Evolutionary conservation across 2,888 invertebrate genomes (phyloP).

Genomic region (Limnephilus lunatus): DNA sequence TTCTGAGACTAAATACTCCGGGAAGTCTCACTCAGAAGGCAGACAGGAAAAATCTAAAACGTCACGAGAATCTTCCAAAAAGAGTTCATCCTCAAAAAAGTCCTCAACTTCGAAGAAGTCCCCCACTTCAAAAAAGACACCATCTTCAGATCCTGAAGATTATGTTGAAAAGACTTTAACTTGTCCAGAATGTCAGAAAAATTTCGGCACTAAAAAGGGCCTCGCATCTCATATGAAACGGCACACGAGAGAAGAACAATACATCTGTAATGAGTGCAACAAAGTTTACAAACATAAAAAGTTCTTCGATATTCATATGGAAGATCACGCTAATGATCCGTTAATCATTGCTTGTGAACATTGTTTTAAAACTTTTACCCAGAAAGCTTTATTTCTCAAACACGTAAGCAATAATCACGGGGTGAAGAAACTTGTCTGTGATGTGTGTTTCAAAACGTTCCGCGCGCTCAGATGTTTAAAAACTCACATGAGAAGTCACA

Average conservation of each 20-base stretch:
- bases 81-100: background rate
- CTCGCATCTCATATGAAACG: background rate
- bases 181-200: conserved; percentile 14
- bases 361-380: conserved; percentile 2
- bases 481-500: conserved; percentile 13
- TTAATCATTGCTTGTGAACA: background rate
- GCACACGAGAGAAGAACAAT: background rate
- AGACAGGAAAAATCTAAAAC: background rate
- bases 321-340: background rate
- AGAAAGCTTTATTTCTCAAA: background rate
- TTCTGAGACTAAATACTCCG: background rate
- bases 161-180: background rate
- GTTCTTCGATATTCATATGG: background rate
- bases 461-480: background rate
- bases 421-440: background rate
- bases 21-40: background rate
- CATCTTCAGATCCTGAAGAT: background rate
- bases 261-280: background rate
- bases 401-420: background rate
- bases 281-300: conserved; percentile 24
- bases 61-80: conserved; percentile 2
- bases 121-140: background rate
- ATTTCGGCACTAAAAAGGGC: background rate
- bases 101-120: background rate
- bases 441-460: background rate